phyloP scores from a whole-genome alignment of 2,113 vertebrate genomes.

The Percina caprodes region DNA sequence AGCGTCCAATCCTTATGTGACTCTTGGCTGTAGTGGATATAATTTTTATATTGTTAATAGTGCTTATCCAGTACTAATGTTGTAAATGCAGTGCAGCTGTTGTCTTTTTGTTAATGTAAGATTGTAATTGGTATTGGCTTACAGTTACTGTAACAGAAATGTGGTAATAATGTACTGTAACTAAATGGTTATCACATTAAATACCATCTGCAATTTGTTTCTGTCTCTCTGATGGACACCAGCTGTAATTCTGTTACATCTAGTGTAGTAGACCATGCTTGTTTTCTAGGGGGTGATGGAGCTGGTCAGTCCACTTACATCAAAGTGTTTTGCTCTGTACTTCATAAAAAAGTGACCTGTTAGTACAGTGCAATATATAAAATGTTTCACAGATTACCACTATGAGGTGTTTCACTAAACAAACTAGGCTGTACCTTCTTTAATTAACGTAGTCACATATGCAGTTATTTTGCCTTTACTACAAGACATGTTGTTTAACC shows the following conservation, averaged over 20 bases:
- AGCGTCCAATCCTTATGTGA: neutral
- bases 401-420: neutral
- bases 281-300: slow-evolving; percentile 3
- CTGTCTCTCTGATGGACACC: neutral
- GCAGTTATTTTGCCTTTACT: neutral
- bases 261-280: neutral
- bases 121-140: neutral
- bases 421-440: neutral
- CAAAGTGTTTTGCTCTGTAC: slow-evolving; percentile 33
- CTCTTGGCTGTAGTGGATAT: neutral
- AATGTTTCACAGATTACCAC: neutral
- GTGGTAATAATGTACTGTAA: neutral
- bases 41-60: neutral
- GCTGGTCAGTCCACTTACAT: slow-evolving; percentile 24
- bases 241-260: neutral
- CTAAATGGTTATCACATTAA: neutral
- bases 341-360: slow-evolving; percentile 16
- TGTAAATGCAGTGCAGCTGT: neutral
- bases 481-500: neutral
- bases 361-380: neutral
- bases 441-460: neutral
- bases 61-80: neutral
- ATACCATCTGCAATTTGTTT: neutral
- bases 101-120: neutral
- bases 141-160: neutral